A percentile compares a stretch with the other conserved stretches of the same genome.
Evolutionary conservation across 2,113 vertebrate genomes (phyloP).

Genomic region (Etheostoma cragini): DNA sequence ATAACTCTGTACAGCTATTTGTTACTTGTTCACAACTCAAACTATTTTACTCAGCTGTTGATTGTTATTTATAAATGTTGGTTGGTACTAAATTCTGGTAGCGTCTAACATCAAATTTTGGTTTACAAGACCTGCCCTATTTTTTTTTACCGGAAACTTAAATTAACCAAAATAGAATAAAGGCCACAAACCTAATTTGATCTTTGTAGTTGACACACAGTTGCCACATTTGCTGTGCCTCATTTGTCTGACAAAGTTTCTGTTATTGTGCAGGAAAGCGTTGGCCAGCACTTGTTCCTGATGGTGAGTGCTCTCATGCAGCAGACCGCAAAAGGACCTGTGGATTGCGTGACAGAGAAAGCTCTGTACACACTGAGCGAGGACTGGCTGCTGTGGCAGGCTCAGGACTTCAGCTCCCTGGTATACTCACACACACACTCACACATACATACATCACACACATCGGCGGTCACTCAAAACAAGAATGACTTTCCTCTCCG

Average conservation of each 20-base stretch:
- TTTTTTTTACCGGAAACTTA: neutral
- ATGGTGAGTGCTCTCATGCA: conserved; percentile 93
- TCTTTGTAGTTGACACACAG: neutral
- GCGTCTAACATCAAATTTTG: neutral
- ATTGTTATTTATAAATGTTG: neutral
- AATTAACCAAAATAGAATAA: neutral
- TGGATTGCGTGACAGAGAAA: conserved; percentile 93
- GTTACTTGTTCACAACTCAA: neutral
- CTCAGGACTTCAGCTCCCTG: conserved; percentile 90
- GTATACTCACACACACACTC: conserved; percentile 78
- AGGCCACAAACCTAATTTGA: neutral
- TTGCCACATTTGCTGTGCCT: neutral
- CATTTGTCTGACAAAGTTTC: neutral
- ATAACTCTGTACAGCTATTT: neutral
- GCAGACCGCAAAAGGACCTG: conserved; percentile 93
- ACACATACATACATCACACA: conserved; percentile 7
- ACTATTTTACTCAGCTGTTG: neutral
- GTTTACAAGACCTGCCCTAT: neutral
- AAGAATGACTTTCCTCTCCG: too few relatives aligned
- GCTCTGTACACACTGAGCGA: conserved; percentile 95
- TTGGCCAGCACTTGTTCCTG: conserved; percentile 92
- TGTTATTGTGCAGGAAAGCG: conserved; percentile 86
- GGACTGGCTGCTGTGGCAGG: conserved; percentile 97
- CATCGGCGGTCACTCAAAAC: too few relatives aligned
- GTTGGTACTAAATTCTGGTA: neutral